Base-by-base conservation (phyloP, 2,888 invertebrate genomes). In the Heliconius erato region DNA sequence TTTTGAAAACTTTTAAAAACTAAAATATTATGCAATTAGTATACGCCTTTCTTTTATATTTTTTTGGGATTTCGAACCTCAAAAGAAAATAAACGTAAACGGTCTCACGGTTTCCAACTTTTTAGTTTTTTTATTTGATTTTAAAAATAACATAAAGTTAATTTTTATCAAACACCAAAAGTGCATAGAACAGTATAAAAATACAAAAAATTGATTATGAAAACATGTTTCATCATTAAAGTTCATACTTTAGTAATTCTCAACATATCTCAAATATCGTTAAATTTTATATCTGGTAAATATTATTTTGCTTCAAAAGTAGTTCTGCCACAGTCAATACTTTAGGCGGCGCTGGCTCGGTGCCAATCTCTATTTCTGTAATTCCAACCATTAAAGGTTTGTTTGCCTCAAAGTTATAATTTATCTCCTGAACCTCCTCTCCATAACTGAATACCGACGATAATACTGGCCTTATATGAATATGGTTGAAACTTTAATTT, bases 341-440 rank as follows among this genome's bases (percentile, higher is more conserved):
- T 28, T 72, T 49, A 77, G 84, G 74, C 63, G 79, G 72, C 71
- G 59, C 63, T 81, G 81, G 83, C 79, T 35, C 32, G n/a, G 28
- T 35, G 83, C 84, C 84, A 84, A 76, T 40, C 28, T 71, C 81
- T 81, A 79, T 83, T 68, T 76, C 83, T 79, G 83, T 84, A 81
- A 82, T 81, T 80, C 82, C 76, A 67, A 79, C 82, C 81, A 82
- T 79, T 84, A 78, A 81, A 81, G 80, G 83, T 83, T 83, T 82
- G 82, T 81, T 81, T 84, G 78, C 78, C 78, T 63, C 67, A 59
- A 69, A 80, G 65, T 79, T 83, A 83, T 79, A 82, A 82, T 76
- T 81, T 83, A 79, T 79, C 80, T 79, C 26, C 40, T 19, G 14
- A 26, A 71, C n/a, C n/a, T n/a, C n/a, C n/a, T n/a, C n/a, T 28